Evolutionary conservation across 2,888 invertebrate genomes (phyloP).

Genomic region (Acleris emargana): DNA sequence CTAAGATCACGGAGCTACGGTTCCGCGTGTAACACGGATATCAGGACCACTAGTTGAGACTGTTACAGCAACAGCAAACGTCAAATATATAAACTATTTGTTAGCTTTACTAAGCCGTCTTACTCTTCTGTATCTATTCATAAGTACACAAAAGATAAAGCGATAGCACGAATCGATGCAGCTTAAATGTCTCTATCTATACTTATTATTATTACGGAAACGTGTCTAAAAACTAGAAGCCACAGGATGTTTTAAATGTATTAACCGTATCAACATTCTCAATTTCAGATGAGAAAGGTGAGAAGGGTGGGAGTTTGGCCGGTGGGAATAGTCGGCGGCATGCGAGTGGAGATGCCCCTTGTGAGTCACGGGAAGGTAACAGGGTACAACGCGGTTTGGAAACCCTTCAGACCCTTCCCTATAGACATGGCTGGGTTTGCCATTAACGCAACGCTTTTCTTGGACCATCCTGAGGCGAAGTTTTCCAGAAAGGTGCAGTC

Average conservation of each 20-base stretch:
- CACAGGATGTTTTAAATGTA: neutral
- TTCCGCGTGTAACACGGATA: no score
- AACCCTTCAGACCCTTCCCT: slow-evolving; percentile 95
- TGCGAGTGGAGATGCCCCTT: slow-evolving; percentile 95
- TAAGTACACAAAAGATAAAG: no score
- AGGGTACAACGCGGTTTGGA: slow-evolving; percentile 90
- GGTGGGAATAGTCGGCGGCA: slow-evolving; percentile 97
- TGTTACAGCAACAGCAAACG: no score
- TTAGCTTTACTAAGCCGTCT: no score
- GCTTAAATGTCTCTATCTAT: no score
- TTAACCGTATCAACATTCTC: slow-evolving; percentile 1
- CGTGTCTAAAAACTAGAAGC: neutral
- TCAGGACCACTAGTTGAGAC: no score
- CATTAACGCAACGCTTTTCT: slow-evolving; percentile 89
- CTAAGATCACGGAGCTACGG: no score
- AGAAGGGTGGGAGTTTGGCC: slow-evolving; percentile 96
- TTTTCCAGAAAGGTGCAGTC: slow-evolving; percentile 94
- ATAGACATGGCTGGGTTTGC: slow-evolving; percentile 99
- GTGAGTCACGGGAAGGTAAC: slow-evolving; percentile 84
- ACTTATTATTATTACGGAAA: no score
- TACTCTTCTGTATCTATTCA: no score
- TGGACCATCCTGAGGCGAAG: slow-evolving; percentile 87
- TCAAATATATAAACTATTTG: no score
- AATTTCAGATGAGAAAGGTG: slow-evolving; percentile 90
- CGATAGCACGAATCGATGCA: no score